phyloP scores from a whole-genome alignment of 2,888 invertebrate genomes.

The Thelaira solivaga region DNA sequence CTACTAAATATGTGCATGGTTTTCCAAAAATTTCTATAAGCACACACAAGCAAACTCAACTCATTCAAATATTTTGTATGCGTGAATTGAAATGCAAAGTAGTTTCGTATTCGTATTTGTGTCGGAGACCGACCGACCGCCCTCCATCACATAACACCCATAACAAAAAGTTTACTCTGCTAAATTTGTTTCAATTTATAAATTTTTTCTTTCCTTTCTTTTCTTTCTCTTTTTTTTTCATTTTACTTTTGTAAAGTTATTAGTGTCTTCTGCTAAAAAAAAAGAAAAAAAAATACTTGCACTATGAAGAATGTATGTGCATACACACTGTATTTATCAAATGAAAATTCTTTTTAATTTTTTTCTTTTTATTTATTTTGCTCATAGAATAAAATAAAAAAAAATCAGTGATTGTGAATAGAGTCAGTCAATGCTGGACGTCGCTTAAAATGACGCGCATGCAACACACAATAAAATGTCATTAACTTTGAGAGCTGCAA shows the following conservation, averaged over 20 bases:
- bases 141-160: no score
- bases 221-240: no score
- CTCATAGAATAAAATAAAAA: background rate
- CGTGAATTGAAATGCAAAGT: constrained; percentile 28
- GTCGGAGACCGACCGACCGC: no score
- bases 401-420: constrained; percentile 37
- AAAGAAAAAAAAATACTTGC: background rate
- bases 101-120: no score
- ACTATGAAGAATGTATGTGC: background rate
- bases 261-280: constrained; percentile 35
- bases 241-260: constrained; percentile 61
- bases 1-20: background rate
- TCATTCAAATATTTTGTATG: constrained; percentile 18
- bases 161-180: constrained; percentile 20
- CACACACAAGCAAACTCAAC: constrained; percentile 5
- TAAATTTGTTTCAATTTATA: constrained; percentile 42
- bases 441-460: constrained; percentile 1
- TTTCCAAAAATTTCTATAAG: constrained; percentile 16
- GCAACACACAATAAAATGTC: constrained; percentile 33
- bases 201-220: no score
- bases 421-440: constrained; percentile 6
- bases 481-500: constrained; percentile 56
- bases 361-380: constrained; percentile 1
- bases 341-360: constrained; percentile 9
- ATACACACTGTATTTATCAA: constrained; percentile 27